A percentile compares a stretch with the other conserved stretches of the same genome.
phyloP scores from a whole-genome alignment of 2,888 invertebrate genomes.

The Drosophila pseudotakahashii region DNA sequence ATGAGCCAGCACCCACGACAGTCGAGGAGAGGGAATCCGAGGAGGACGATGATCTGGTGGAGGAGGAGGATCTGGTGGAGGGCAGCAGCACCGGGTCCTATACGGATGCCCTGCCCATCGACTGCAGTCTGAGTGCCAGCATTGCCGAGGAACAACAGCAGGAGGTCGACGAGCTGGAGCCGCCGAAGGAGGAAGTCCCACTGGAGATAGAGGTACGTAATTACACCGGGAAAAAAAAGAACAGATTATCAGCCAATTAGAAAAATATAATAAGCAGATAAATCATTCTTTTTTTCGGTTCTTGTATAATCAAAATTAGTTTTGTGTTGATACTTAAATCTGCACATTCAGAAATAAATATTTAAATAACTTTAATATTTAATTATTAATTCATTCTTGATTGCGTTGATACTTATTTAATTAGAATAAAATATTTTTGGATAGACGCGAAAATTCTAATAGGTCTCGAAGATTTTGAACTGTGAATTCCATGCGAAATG shows the following conservation, averaged over 20 bases:
- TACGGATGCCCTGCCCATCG: slow-evolving; percentile 61
- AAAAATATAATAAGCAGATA: background rate
- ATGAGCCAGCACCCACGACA: slow-evolving; percentile 29
- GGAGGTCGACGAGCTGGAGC: slow-evolving; percentile 44
- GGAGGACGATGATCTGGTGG: slow-evolving; percentile 13
- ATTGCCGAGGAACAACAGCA: slow-evolving; percentile 32
- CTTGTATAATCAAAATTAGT: no score
- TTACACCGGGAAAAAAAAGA: background rate
- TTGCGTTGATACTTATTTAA: no score
- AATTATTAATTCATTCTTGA: no score
- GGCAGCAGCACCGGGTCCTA: slow-evolving; percentile 61
- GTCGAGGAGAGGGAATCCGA: slow-evolving; percentile 35
- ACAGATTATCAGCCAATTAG: no score
- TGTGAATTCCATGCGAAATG: no score
- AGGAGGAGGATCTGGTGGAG: slow-evolving; percentile 38
- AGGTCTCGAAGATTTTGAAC: no score
- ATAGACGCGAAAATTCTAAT: no score
- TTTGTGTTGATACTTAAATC: no score
- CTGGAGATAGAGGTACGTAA: slow-evolving; percentile 11
- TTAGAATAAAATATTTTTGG: no score
- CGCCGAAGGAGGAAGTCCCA: slow-evolving; percentile 13
- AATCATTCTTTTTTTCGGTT: no score
- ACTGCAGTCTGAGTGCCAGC: slow-evolving; percentile 54
- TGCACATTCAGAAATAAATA: no score
- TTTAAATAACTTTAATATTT: no score